Conservation (phyloP, 2,113 vertebrate species). For the Sinosuthora webbiana region DNA sequence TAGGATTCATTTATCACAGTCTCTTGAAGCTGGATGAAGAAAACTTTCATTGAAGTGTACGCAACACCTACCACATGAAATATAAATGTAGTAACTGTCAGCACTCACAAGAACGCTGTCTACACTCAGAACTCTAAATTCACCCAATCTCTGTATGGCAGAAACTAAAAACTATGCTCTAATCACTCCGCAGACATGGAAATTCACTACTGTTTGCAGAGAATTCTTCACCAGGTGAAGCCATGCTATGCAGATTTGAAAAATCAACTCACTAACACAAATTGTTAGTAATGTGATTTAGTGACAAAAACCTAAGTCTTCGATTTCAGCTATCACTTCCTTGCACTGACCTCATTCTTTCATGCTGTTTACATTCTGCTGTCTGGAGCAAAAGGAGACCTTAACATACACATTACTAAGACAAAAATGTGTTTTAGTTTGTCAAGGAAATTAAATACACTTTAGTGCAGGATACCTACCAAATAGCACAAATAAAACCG, state of each 20-base stretch:
- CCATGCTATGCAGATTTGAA: neutral
- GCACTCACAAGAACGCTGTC: neutral
- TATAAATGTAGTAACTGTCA: neutral
- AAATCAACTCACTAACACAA: neutral
- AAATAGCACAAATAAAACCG: neutral
- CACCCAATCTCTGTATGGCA: neutral
- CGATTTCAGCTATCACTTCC: neutral
- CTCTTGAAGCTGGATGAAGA: neutral
- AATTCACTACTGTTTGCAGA: neutral
- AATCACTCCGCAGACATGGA: neutral
- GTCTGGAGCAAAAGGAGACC: neutral
- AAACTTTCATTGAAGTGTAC: neutral
- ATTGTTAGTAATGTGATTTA: neutral
- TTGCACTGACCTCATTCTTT: slow-evolving; percentile 3
- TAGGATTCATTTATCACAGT: neutral
- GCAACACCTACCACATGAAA: neutral
- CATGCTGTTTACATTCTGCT: neutral
- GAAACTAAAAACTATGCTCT: neutral
- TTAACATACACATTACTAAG: neutral
- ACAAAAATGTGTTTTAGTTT: neutral
- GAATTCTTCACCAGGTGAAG: neutral
- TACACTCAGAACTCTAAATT: neutral
- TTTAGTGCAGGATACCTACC: neutral
- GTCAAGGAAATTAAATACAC: neutral
- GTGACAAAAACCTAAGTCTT: neutral